Evolutionary conservation across 2,797 vertebrate species (phyloP), one percentile per base, ranked within the genome.

Genomic region (Falco peregrinus): DNA sequence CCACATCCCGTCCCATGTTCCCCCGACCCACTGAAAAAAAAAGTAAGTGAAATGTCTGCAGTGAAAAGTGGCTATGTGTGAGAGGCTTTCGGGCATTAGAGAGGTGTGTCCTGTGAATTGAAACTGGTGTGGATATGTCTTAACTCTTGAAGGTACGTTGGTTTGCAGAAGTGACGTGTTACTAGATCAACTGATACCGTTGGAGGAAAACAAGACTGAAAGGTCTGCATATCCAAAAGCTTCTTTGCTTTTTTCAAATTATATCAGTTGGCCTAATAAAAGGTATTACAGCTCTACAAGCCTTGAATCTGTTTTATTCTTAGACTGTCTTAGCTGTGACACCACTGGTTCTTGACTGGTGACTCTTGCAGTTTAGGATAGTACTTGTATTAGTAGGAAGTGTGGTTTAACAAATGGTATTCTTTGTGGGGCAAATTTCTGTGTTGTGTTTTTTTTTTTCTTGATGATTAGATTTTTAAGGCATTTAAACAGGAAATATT

Each of bases 21-120:
- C 3, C 2, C 8, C 11, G 4, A 2, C 18, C 7, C 6, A 4
- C 5, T 4, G 22, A 6, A 3, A 6, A 28, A 10, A 22, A 48
- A 61, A 37, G 3, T 21, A 56, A 57, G 9, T 37, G 47, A 41
- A 60, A 10, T 45, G 15, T 63, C 28, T 83, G 61, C 60, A 41
- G n/a, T 47, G 35, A 73, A 41, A 41, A 50, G 37, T 56, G 26
- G 39, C 71, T 65, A 7, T 39, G 24, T 87, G n/a, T 0, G 2
- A 88, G 61, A 78, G 70, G 11, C 75, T 89, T 87, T 54, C 43
- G 41, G 26, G 8, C 50, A 5, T 43, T 69, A 74, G 25, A 59
- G 45, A 18, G 17, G 41, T 90, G 56, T 83, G 60, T 35, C 53
- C 28, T 75, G 18, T 74, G 41, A 48, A 13, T 85, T 83, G 45